Evolutionary conservation across 2,888 invertebrate genomes (phyloP), one percentile per base, ranked within the genome.

Genomic region (Blastobasis adustella): DNA sequence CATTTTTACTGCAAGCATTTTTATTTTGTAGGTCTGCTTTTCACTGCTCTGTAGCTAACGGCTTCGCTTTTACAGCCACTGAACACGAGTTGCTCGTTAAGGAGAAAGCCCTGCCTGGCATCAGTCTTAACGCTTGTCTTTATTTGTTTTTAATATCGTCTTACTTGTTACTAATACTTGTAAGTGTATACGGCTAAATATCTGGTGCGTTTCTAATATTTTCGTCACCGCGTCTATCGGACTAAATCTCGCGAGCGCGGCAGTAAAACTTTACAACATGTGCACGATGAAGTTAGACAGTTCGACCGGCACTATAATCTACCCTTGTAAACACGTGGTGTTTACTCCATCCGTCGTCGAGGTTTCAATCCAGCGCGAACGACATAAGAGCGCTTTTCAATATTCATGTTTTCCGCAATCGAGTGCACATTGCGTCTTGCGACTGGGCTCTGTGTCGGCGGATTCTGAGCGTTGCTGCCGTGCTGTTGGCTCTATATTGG

Each of bases 361-460:
- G 74, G 73, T 79, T 79, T 83, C 76, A 69, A 80, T 81, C 65
- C 67, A 82, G 57, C 60, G 72, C 55, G 52, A 62, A 79, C 69
- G 79, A 68, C 76, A 81, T 82, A 87, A 82, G 84, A 80, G 73
- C 68, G 71, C 59, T 82, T 86, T 87, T 86, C 81, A 82, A 82
- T 83, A 82, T 82, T 78, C 77, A 80, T 73, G 71, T 67, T 66
- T 62, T 60, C 63, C 58, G 70, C 76, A 74, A 80, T 77, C 74
- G 71, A 73, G 71, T 82, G 82, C 85, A 84, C 80, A 79, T 77
- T 78, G 82, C 77, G 73, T 71, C 64, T 65, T 62, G 59, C 69
- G 65, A 62, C 61, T 60, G 57, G 62, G 57, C 49, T 58, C 53
- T 49, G 58, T 52, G 55, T 60, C 72, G 60, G 55, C 61, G 71